Evolutionary conservation across 2,888 invertebrate genomes (phyloP).

Genomic region (Metallyticus violacea): DNA sequence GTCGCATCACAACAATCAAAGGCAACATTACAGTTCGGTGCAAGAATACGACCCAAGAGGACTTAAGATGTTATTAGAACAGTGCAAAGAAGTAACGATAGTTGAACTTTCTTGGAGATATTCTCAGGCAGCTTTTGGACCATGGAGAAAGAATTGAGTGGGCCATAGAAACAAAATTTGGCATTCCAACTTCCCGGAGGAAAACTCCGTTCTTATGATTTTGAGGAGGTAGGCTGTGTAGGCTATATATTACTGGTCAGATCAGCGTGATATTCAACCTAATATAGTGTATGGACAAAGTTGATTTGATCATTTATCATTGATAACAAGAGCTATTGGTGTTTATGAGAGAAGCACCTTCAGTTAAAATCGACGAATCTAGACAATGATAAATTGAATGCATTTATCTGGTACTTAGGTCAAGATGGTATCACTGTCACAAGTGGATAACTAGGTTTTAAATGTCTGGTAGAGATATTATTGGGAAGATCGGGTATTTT

Average conservation of each 20-base stretch:
- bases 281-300: neutral
- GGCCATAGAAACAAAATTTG: neutral
- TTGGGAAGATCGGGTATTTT: neutral
- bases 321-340: neutral
- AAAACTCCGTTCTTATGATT: neutral
- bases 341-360: too few relatives aligned
- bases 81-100: neutral
- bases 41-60: slow-evolving; percentile 25
- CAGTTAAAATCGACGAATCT: too few relatives aligned
- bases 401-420: too few relatives aligned
- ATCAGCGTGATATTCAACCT: neutral
- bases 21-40: slow-evolving; percentile 34
- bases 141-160: neutral
- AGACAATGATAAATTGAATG: neutral
- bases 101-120: neutral
- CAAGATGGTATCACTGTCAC: neutral
- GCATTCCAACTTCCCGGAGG: neutral
- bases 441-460: neutral
- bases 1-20: slow-evolving; percentile 43
- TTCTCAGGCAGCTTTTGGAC: neutral
- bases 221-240: neutral
- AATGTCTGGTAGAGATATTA: too few relatives aligned
- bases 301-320: neutral
- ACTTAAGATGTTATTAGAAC: neutral
- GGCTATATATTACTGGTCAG: neutral